A percentile compares a stretch with the other conserved stretches of the same genome.
phyloP scores from a whole-genome alignment of 2,797 vertebrate genomes.

The Poeciliopsis turneri region DNA sequence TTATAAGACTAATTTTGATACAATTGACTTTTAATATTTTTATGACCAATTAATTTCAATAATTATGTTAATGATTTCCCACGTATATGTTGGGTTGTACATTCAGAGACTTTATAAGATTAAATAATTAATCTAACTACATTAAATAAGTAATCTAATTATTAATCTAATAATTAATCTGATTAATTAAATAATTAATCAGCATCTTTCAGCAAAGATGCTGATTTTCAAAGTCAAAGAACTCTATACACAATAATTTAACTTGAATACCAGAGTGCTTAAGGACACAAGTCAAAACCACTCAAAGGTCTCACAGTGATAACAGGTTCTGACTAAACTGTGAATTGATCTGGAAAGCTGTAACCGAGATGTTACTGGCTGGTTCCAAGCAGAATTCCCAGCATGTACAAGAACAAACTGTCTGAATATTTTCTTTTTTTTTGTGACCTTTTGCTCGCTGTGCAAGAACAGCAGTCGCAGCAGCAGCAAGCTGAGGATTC shows the following conservation, averaged over 20 bases:
- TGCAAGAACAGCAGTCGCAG: constrained; percentile 14
- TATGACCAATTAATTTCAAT: neutral
- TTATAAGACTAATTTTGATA: neutral
- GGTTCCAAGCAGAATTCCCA: constrained; percentile 33
- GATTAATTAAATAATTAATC: neutral
- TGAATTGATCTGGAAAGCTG: constrained; percentile 25
- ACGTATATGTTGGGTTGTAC: neutral
- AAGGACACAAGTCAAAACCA: constrained; percentile 20
- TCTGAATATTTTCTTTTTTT: constrained; percentile 19
- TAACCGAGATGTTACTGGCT: constrained; percentile 25
- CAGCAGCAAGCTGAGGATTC: constrained; percentile 19
- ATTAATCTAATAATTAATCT: too few species aligned
- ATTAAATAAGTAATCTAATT: too few species aligned
- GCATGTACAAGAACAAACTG: constrained; percentile 8
- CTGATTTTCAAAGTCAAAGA: constrained; percentile 7
- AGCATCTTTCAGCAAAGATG: neutral
- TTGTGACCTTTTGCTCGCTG: constrained; percentile 12
- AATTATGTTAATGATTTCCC: neutral
- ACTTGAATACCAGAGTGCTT: constrained; percentile 12
- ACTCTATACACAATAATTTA: constrained; percentile 19
- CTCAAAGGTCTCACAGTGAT: constrained; percentile 21
- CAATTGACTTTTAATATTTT: neutral
- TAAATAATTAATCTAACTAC: neutral
- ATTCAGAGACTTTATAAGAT: constrained; percentile 1
- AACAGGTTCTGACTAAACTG: constrained; percentile 21